These are phyloP conservation scores for Lateolabrax maculatus DNA, from an alignment of 2,797 vertebrate species.

Conservation along the genomic window DNA sequence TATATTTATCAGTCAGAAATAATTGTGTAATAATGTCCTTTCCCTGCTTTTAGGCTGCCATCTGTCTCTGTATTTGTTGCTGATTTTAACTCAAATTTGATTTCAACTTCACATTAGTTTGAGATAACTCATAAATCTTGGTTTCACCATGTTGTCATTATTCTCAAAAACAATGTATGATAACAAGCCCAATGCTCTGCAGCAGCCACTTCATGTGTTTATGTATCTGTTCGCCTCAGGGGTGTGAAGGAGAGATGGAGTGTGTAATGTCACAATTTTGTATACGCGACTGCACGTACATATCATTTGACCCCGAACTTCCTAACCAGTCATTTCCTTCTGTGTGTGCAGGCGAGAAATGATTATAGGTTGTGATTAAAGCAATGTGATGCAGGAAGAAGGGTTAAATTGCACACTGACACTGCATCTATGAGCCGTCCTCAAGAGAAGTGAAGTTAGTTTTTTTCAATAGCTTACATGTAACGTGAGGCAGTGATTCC, in stretches of 20 bases:
- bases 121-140: neutral
- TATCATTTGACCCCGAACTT: constrained; percentile 24
- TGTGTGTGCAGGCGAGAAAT: neutral
- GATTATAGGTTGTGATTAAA: constrained; percentile 20
- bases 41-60: neutral
- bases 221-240: constrained; percentile 1
- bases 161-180: neutral
- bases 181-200: neutral
- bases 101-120: neutral
- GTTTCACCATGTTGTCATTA: neutral
- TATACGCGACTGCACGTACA: neutral
- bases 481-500: no score
- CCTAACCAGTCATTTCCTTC: constrained; percentile 11
- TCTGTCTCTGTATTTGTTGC: neutral
- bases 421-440: neutral
- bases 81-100: neutral
- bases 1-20: neutral
- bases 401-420: constrained; percentile 1
- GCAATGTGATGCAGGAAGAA: neutral
- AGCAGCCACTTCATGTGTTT: constrained; percentile 2
- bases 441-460: neutral
- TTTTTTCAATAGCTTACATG: no score
- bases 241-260: neutral
- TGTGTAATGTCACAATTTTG: neutral
- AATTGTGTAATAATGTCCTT: neutral